Evolutionary conservation across 2,888 invertebrate genomes (phyloP).

Genomic region (Oscheius onirici): DNA sequence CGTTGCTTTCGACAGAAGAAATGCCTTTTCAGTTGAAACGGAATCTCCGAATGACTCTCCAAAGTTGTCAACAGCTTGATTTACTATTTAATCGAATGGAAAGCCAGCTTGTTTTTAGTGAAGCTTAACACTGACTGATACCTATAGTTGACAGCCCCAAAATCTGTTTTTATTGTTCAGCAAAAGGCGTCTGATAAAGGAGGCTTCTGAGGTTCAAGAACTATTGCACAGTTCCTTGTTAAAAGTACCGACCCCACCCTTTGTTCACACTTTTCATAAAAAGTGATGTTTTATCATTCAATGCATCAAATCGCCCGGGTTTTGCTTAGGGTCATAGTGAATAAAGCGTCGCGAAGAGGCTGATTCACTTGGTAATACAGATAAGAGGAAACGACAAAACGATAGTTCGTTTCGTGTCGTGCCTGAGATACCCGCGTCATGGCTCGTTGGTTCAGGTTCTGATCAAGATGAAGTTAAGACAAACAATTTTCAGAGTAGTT

Average conservation of each 20-base stretch:
- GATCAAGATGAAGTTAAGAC: neutral
- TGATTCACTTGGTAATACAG: neutral
- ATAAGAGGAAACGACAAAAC: constrained; percentile 18
- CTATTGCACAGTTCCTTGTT: too few relatives aligned
- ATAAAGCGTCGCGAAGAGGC: neutral
- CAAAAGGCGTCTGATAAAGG: too few relatives aligned
- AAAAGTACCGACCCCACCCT: too few relatives aligned
- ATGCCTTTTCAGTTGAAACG: neutral
- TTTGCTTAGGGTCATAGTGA: neutral
- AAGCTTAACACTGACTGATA: too few relatives aligned
- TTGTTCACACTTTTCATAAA: neutral
- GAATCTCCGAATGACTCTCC: neutral
- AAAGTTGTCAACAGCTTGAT: neutral
- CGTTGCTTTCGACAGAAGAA: too few relatives aligned
- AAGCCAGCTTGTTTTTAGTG: too few relatives aligned
- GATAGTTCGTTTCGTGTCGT: constrained; percentile 10
- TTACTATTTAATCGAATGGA: too few relatives aligned
- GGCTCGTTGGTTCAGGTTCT: constrained; percentile 18
- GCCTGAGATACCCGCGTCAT: neutral
- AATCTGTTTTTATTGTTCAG: too few relatives aligned
- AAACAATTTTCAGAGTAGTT: neutral
- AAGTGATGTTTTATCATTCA: neutral
- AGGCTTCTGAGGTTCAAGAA: too few relatives aligned
- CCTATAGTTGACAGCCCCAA: too few relatives aligned
- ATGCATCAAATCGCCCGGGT: neutral